Evolutionary conservation across 2,888 invertebrate genomes (phyloP).

Genomic region (Phalangium opilio): DNA sequence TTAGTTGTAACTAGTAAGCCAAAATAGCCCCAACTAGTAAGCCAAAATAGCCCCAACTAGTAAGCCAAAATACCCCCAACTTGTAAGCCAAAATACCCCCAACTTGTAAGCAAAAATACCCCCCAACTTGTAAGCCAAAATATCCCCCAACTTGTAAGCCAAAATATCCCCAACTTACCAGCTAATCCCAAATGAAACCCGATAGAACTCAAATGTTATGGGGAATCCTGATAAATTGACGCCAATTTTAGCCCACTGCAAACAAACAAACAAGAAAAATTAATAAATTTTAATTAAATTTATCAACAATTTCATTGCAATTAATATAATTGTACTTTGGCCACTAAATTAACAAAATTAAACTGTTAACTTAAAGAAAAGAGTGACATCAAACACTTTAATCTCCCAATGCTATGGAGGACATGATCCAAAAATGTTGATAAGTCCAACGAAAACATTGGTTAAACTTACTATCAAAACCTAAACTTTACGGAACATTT

Average conservation of each 20-base stretch:
- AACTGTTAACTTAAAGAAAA: not conserved
- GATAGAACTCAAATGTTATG: constrained; percentile 56
- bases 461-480: not conserved
- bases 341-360: not conserved
- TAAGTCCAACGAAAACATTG: constrained; percentile 1
- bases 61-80: no score
- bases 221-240: constrained; percentile 73
- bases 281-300: not conserved
- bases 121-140: no score
- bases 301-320: no score
- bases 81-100: no score
- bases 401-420: constrained; percentile 6
- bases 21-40: not conserved
- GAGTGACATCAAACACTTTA: not conserved
- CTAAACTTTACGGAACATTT: not conserved
- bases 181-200: constrained; percentile 80
- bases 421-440: constrained; percentile 1
- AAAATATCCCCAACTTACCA: no score
- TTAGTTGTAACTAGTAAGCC: not conserved
- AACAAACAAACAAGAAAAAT: constrained; percentile 16
- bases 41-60: no score
- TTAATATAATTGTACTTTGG: constrained; percentile 2
- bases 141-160: no score
- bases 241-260: constrained; percentile 66
- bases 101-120: no score